Evolutionary conservation across 2,888 invertebrate species (phyloP).

Genomic region (Leucoma salicis): DNA sequence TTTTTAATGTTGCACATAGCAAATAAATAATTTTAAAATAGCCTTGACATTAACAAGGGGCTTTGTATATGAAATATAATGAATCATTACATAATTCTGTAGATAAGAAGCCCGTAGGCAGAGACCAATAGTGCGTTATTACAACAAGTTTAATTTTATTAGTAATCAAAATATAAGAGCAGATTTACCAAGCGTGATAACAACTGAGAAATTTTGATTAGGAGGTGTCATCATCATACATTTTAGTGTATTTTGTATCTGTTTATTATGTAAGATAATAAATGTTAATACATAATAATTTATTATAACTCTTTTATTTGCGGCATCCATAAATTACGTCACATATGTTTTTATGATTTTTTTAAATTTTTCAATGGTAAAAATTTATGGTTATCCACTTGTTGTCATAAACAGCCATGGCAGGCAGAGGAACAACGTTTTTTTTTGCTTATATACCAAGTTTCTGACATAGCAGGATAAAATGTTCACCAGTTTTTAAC

Average conservation of each 20-base stretch:
- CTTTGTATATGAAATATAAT: not conserved
- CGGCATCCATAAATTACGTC: too few species aligned
- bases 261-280: not conserved
- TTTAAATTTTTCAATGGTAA: too few species aligned
- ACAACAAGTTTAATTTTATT: slow-evolving; percentile 30
- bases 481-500: too few species aligned
- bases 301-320: too few species aligned
- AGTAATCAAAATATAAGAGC: slow-evolving; percentile 33
- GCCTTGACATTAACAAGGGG: slow-evolving; percentile 1
- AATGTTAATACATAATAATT: too few species aligned
- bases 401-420: too few species aligned
- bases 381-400: too few species aligned
- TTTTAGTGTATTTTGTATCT: not conserved
- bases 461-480: too few species aligned
- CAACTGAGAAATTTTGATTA: slow-evolving; percentile 20
- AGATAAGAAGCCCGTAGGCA: slow-evolving; percentile 8
- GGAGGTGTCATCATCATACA: slow-evolving; percentile 21
- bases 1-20: too few species aligned
- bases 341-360: too few species aligned
- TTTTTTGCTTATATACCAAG: too few species aligned
- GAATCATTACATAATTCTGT: slow-evolving; percentile 9
- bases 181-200: slow-evolving; percentile 38
- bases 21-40: not conserved
- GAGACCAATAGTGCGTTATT: slow-evolving; percentile 24
- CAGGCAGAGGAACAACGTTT: too few species aligned